These are phyloP conservation scores for Cladorhizidae sp. DNA, from an alignment of 37 sponge, comb jelly and placozoan genomes.

Conservation along the genomic window DNA sequence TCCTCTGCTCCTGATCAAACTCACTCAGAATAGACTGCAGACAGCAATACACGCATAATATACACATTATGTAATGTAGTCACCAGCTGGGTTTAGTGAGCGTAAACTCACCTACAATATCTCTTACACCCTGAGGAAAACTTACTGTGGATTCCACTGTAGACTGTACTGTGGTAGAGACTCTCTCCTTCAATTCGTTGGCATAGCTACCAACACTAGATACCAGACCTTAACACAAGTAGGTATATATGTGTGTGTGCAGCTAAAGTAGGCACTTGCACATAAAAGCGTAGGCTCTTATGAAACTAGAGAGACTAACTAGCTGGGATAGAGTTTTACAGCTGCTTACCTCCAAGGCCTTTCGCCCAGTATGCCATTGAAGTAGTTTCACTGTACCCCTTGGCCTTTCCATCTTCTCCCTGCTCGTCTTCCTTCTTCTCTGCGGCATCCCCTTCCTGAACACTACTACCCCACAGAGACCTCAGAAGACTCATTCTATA, in stretches of 20 bases:
- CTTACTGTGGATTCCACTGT: conserved; percentile 1
- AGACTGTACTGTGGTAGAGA: conserved; percentile 31
- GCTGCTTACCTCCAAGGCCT: conserved; percentile 7
- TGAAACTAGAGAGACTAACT: neutral
- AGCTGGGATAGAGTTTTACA: neutral
- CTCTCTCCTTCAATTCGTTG: conserved; percentile 43
- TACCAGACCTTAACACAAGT: conserved; percentile 15
- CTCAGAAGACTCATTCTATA: neutral
- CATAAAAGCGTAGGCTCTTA: too few relatives aligned
- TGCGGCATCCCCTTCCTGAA: neutral
- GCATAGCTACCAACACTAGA: conserved; percentile 56
- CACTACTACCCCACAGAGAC: neutral
- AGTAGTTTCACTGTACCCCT: neutral
- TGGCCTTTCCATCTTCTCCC: neutral
- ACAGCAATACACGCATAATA: conserved; percentile 6
- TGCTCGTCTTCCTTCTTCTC: neutral
- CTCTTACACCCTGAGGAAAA: too few relatives aligned
- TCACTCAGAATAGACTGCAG: conserved; percentile 63
- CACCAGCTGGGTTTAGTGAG: too few relatives aligned
- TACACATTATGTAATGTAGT: too few relatives aligned
- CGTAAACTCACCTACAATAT: too few relatives aligned
- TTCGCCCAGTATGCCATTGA: neutral
- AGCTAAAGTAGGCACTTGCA: too few relatives aligned
- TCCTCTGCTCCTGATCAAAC: conserved; percentile 81
- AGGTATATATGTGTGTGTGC: too few relatives aligned